Evolutionary conservation across 2,113 vertebrate genomes (phyloP).

Genomic region (Hucho hucho): DNA sequence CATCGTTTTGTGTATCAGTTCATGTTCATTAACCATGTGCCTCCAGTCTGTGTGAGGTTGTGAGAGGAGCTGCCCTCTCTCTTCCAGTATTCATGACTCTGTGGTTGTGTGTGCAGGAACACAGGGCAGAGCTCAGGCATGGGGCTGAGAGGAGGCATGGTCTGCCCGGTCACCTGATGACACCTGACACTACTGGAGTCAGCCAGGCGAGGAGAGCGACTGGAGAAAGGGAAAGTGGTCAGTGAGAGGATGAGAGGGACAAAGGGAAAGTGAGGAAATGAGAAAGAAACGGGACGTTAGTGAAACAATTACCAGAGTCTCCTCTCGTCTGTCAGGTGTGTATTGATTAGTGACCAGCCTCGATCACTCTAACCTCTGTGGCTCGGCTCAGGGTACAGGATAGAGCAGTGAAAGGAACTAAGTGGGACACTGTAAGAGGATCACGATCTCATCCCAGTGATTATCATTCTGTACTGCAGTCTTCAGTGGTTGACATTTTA

Average conservation of each 20-base stretch:
- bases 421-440: not conserved
- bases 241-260: not conserved
- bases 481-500: not conserved
- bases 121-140: not conserved
- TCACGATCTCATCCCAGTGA: not conserved
- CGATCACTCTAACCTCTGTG: not conserved
- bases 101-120: constrained; percentile 32
- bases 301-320: not conserved
- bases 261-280: not conserved
- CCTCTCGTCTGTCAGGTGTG: not conserved
- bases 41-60: not conserved
- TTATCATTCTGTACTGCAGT: not conserved
- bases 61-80: constrained; percentile 17
- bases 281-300: not conserved
- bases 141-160: not conserved
- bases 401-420: too few relatives aligned
- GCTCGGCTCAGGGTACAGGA: not conserved
- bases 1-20: too few relatives aligned
- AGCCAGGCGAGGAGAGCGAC: constrained; percentile 31
- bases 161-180: constrained; percentile 49
- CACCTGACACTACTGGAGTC: constrained; percentile 16
- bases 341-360: not conserved
- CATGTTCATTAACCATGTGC: not conserved
- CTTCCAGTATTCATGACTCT: constrained; percentile 67
- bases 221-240: not conserved